Evolutionary conservation across 1,140 invertebrate species (phyloP).

Genomic region (Diabrotica virgifera): DNA sequence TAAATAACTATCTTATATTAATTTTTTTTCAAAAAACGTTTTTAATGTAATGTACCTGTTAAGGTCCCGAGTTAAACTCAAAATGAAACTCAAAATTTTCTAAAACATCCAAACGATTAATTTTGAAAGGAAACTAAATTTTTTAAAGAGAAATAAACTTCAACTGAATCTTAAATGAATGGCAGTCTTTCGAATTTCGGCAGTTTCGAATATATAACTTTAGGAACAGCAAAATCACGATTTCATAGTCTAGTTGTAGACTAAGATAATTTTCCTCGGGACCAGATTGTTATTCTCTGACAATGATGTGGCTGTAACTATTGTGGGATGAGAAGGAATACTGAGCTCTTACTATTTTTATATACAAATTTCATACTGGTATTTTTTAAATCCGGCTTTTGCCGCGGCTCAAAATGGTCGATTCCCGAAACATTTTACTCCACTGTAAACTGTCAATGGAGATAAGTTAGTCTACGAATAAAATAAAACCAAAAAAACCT

Average conservation of each 20-base stretch:
- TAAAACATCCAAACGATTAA: conserved; percentile 44
- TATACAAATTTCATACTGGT: conserved; percentile 29
- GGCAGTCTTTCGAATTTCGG: conserved; percentile 50
- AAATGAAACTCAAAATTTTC: conserved; percentile 31
- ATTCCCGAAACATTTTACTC: conserved; percentile 17
- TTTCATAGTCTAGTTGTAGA: conserved; percentile 40
- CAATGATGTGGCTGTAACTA: conserved; percentile 34
- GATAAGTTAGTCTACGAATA: not conserved
- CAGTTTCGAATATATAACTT: conserved; percentile 46
- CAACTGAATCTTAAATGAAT: conserved; percentile 45
- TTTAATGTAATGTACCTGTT: conserved; percentile 42
- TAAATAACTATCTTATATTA: conserved; percentile 41
- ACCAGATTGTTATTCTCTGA: conserved; percentile 23
- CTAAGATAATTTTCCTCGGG: conserved; percentile 39
- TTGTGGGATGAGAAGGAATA: conserved; percentile 44
- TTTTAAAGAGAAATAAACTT: conserved; percentile 32
- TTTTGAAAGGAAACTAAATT: conserved; percentile 46
- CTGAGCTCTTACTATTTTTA: conserved; percentile 33
- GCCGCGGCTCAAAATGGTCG: conserved; percentile 8
- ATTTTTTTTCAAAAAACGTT: conserved; percentile 37
- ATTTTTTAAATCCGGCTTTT: conserved; percentile 17
- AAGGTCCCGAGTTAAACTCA: conserved; percentile 37
- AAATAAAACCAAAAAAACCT: too few species aligned
- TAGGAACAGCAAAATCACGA: conserved; percentile 51
- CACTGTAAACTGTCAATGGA: conserved; percentile 41